These are phyloP conservation scores for Agrilus cyanescens DNA, from an alignment of 2,888 invertebrate genomes.

Conservation along the genomic window DNA sequence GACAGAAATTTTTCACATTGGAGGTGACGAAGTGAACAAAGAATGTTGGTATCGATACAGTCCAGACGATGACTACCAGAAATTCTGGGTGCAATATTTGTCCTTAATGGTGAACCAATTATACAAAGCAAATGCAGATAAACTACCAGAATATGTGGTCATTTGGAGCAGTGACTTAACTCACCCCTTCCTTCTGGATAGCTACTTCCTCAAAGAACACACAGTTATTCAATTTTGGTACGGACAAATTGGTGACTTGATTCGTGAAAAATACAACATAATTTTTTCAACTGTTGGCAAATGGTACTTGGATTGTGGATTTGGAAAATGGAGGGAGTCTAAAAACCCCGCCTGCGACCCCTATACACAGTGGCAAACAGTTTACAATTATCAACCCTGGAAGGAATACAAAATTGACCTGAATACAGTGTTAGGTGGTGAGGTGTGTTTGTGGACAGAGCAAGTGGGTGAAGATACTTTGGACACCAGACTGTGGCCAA, in stretches of 20 bases:
- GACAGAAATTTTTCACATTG: constrained; percentile 68
- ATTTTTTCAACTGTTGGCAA: constrained; percentile 73
- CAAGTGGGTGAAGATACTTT: constrained; percentile 59
- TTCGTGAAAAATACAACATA: constrained; percentile 60
- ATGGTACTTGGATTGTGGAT: constrained; percentile 79
- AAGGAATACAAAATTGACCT: constrained; percentile 32
- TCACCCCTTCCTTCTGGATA: constrained; percentile 48
- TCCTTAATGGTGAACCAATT: constrained; percentile 46
- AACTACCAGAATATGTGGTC: constrained; percentile 42
- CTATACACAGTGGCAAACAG: constrained; percentile 72
- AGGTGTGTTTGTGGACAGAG: constrained; percentile 74
- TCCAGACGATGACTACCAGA: constrained; percentile 45
- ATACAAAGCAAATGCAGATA: constrained; percentile 43
- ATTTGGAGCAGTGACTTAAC: constrained; percentile 68
- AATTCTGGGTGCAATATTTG: constrained; percentile 62
- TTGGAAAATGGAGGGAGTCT: constrained; percentile 67
- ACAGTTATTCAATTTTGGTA: constrained; percentile 70
- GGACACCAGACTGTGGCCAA: constrained; percentile 71
- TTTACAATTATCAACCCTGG: constrained; percentile 71
- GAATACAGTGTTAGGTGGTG: constrained; percentile 50
- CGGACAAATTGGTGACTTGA: constrained; percentile 54
- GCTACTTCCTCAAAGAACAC: constrained; percentile 28
- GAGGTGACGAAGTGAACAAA: constrained; percentile 65
- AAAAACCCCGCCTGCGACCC: constrained; percentile 67
- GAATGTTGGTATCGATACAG: constrained; percentile 49